These are phyloP conservation scores for Choloepus didactylus DNA, from an alignment of 2,797 vertebrate genomes.

Conservation along the genomic window DNA sequence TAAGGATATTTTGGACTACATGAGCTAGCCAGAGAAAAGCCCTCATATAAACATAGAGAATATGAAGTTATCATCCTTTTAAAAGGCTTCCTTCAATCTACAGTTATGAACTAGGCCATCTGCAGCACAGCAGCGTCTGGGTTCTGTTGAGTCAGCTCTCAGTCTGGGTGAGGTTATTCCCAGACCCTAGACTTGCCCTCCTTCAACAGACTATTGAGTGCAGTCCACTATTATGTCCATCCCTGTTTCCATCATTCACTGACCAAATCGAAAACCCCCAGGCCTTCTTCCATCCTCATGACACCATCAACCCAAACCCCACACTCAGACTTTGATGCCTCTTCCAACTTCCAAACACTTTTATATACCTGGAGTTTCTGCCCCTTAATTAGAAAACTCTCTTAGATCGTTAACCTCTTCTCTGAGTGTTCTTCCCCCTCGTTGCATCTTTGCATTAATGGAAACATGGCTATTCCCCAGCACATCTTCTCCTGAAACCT, in stretches of 20 bases:
- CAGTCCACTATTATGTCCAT: neutral
- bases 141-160: neutral
- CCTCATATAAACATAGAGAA: neutral
- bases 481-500: neutral
- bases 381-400: neutral
- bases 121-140: neutral
- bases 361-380: neutral
- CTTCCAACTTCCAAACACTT: neutral
- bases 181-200: neutral
- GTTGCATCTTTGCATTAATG: neutral
- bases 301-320: neutral
- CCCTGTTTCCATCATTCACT: neutral
- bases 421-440: neutral
- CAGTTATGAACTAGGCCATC: neutral
- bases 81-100: neutral
- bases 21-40: neutral
- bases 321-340: neutral
- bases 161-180: neutral
- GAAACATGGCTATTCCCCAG: neutral
- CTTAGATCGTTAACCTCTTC: neutral
- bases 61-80: neutral
- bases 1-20: neutral
- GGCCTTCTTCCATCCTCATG: rapidly evolving
- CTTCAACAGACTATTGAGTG: neutral
- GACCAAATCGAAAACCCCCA: neutral